Evolutionary conservation across 2,797 vertebrate species (phyloP).

Genomic region (Momotus momota): DNA sequence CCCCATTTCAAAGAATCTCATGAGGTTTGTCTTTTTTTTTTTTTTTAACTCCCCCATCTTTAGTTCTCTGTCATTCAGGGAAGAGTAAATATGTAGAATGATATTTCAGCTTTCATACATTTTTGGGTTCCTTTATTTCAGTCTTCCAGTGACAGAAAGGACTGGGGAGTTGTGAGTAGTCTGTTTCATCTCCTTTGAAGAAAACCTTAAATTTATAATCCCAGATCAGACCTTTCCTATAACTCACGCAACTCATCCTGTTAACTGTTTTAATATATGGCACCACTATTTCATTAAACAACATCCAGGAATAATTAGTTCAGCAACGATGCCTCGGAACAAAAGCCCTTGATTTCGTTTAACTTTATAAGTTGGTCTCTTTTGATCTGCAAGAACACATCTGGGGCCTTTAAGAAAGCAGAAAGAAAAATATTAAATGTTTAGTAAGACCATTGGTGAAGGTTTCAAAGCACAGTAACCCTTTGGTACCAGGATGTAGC

Average conservation of each 20-base stretch:
- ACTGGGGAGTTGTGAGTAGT: conserved; percentile 75
- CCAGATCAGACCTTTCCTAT: conserved; percentile 80
- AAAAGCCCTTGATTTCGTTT: conserved; percentile 84
- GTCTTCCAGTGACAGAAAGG: conserved; percentile 70
- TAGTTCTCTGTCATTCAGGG: conserved; percentile 31
- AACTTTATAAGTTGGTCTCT: conserved; percentile 82
- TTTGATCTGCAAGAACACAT: conserved; percentile 85
- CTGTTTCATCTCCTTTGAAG: conserved; percentile 82
- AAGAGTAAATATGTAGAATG: conserved; percentile 61
- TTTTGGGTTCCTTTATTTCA: conserved; percentile 72
- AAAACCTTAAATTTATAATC: conserved; percentile 82
- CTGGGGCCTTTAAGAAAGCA: conserved; percentile 84
- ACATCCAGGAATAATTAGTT: conserved; percentile 88
- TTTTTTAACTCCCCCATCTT: conserved; percentile 53
- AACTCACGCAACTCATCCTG: conserved; percentile 82
- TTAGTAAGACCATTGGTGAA: conserved; percentile 69
- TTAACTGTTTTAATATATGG: conserved; percentile 81
- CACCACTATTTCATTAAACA: conserved; percentile 83
- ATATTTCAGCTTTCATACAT: conserved; percentile 64
- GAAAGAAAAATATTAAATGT: conserved; percentile 82
- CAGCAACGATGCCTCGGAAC: conserved; percentile 83
- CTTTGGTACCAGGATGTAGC: conserved; percentile 72
- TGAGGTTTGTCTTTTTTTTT: neutral
- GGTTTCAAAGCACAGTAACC: conserved; percentile 76
- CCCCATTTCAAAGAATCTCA: neutral